Evolutionary conservation across 2,113 vertebrate genomes (phyloP).

Genomic region (Dascyllus trimaculatus): DNA sequence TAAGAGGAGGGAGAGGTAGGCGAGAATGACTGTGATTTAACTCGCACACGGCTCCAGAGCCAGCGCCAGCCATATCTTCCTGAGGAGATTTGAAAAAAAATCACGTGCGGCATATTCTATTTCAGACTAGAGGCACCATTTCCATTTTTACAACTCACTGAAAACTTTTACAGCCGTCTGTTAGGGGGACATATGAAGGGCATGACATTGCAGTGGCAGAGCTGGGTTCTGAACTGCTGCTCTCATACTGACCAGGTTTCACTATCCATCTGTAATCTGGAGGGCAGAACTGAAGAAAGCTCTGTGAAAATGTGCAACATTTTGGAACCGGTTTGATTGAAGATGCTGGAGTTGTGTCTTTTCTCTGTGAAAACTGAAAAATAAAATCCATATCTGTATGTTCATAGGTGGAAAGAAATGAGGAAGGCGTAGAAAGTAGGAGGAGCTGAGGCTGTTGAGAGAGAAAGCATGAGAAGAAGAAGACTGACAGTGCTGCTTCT

Average conservation of each 20-base stretch:
- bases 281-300: constrained; percentile 8
- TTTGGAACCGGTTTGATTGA: neutral
- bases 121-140: constrained; percentile 79
- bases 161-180: constrained; percentile 85
- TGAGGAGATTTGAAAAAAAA: constrained; percentile 82
- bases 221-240: constrained; percentile 41
- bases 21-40: constrained; percentile 68
- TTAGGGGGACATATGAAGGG: constrained; percentile 79
- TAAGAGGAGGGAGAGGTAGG: constrained; percentile 58
- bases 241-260: constrained; percentile 43
- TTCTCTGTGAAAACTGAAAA: neutral
- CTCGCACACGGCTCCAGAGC: constrained; percentile 45
- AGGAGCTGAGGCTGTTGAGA: constrained; percentile 23
- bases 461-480: constrained; percentile 34
- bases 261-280: constrained; percentile 10
- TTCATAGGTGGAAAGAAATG: constrained; percentile 27
- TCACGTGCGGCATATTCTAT: constrained; percentile 77
- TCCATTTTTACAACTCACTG: constrained; percentile 85
- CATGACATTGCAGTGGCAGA: constrained; percentile 69
- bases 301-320: constrained; percentile 15
- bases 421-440: constrained; percentile 8
- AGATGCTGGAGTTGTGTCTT: neutral
- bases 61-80: constrained; percentile 63
- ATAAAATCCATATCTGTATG: constrained; percentile 19
- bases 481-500: constrained; percentile 47